Evolutionary conservation across 2,888 invertebrate species (phyloP).

Genomic region (Hirtodrosophila histrioides): DNA sequence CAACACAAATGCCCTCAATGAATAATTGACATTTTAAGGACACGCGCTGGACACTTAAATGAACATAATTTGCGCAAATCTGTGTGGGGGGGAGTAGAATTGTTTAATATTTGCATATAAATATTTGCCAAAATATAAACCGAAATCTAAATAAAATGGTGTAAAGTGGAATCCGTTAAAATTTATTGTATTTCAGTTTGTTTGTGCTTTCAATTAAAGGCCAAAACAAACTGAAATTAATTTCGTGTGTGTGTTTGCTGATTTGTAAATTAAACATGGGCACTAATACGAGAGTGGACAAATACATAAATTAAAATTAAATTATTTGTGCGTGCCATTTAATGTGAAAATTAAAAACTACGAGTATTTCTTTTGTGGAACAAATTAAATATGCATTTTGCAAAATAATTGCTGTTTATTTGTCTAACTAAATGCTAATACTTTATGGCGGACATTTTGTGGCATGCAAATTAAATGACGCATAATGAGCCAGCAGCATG

Average conservation of each 20-base stretch:
- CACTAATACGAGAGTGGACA: slow-evolving; percentile 14
- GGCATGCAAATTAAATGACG: slow-evolving; percentile 71
- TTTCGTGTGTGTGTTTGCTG: slow-evolving; percentile 17
- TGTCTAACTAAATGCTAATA: slow-evolving; percentile 66
- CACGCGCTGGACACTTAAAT: slow-evolving; percentile 76
- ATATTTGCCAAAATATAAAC: slow-evolving; percentile 23
- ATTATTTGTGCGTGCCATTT: slow-evolving; percentile 57
- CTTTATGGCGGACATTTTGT: slow-evolving; percentile 57
- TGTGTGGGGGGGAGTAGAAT: slow-evolving; percentile 63
- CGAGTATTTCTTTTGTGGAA: slow-evolving; percentile 42
- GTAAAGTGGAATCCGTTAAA: slow-evolving; percentile 21
- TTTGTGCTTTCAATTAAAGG: slow-evolving; percentile 48
- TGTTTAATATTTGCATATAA: slow-evolving; percentile 53
- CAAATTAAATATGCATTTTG: slow-evolving; percentile 66
- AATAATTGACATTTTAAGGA: slow-evolving; percentile 74
- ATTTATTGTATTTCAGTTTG: slow-evolving; percentile 22
- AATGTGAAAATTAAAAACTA: slow-evolving; percentile 55
- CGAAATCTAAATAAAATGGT: slow-evolving; percentile 1
- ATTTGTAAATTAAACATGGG: slow-evolving; percentile 31
- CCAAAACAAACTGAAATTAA: slow-evolving; percentile 38
- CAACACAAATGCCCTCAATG: slow-evolving; percentile 73
- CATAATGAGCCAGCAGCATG: slow-evolving; percentile 54
- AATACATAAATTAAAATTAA: slow-evolving; percentile 58
- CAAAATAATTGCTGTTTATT: slow-evolving; percentile 68
- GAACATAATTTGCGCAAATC: slow-evolving; percentile 77